Evolutionary conservation across 2,113 vertebrate genomes (phyloP).

Genomic region (Chlorocebus sabaeus): DNA sequence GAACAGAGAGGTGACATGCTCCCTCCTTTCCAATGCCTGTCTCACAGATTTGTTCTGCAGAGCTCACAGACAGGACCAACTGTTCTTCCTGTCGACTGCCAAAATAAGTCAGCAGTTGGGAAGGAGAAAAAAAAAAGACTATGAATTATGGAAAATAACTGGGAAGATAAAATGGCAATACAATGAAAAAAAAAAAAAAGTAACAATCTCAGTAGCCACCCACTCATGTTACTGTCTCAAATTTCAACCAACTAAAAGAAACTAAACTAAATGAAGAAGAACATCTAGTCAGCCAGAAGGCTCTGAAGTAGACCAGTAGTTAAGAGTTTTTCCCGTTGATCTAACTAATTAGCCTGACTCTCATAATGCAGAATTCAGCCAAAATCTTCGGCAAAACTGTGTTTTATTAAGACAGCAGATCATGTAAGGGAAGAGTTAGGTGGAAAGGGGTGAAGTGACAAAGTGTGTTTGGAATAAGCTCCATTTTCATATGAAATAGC

Average conservation of each 20-base stretch:
- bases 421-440: too few relatives aligned
- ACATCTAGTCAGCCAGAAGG: not conserved
- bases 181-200: not conserved
- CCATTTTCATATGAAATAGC: not conserved
- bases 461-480: not conserved
- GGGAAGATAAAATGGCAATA: not conserved
- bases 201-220: not conserved
- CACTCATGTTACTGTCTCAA: not conserved
- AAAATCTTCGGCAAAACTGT: accelerated
- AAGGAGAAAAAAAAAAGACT: not conserved
- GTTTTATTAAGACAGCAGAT: not conserved
- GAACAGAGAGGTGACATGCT: not conserved
- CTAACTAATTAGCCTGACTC: not conserved
- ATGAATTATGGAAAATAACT: constrained; percentile 37
- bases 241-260: not conserved
- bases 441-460: not conserved
- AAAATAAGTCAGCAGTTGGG: constrained; percentile 48
- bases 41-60: constrained; percentile 6
- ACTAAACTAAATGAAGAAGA: not conserved
- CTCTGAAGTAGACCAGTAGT: not conserved
- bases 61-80: constrained; percentile 51
- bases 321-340: accelerated
- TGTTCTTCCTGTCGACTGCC: constrained; percentile 56
- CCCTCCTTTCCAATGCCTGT: not conserved
- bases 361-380: not conserved